Conservation (phyloP, 2,797 vertebrate species). For the Eleutherodactylus coqui region DNA sequence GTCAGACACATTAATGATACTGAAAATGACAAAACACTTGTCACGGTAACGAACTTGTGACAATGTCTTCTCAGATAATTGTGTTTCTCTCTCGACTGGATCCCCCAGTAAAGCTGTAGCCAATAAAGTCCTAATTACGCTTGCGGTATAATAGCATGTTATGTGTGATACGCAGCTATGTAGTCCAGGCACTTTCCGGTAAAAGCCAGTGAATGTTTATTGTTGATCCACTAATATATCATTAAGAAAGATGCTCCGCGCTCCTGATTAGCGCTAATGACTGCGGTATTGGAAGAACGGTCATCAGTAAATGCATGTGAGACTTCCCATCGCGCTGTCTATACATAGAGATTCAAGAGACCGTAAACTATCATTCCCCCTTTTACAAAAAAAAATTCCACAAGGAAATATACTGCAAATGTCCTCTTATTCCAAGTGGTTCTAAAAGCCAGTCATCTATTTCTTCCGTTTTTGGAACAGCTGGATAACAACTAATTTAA, state of each 20-base stretch:
- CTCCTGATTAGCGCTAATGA: constrained; percentile 24
- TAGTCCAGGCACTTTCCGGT: constrained; percentile 41
- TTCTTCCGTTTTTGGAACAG: not conserved
- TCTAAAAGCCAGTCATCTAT: not conserved
- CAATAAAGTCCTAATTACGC: constrained; percentile 36
- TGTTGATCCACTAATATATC: constrained; percentile 14
- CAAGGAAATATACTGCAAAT: not conserved
- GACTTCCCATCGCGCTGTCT: not conserved
- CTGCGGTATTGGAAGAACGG: not conserved
- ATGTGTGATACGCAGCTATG: constrained; percentile 21
- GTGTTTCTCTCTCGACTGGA: not conserved
- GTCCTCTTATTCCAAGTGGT: not conserved
- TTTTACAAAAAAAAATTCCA: not conserved
- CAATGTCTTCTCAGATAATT: constrained; percentile 14
- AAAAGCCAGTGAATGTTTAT: constrained; percentile 11
- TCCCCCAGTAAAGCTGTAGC: not conserved
- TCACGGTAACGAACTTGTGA: not conserved
- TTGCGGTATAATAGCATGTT: constrained; percentile 44
- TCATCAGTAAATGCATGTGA: not conserved
- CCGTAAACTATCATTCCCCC: not conserved
- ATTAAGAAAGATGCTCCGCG: constrained; percentile 22
- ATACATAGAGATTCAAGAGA: not conserved
- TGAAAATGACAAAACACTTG: not conserved
- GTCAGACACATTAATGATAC: not conserved
- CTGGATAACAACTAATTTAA: too few species aligned